phyloP scores from a whole-genome alignment of 2,888 invertebrate species.

The Meiosimyza decipiens region DNA sequence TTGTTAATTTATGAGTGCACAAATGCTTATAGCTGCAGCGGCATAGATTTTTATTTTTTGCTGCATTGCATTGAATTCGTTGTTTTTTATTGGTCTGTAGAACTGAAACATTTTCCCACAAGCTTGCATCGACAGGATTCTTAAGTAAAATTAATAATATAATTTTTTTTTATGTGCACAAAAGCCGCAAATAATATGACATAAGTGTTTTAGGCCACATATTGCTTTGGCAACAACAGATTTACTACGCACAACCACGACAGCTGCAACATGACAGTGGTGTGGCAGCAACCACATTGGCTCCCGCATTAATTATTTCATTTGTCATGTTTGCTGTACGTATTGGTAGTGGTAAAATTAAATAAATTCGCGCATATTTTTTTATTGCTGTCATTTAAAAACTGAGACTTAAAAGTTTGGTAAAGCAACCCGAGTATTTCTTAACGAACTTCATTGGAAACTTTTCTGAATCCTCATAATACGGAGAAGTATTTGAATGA shows the following conservation, averaged over 20 bases:
- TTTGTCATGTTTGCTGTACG: not conserved
- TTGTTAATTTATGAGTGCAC: conserved; percentile 40
- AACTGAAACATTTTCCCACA: conserved; percentile 38
- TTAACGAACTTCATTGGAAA: no score
- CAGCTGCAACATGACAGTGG: conserved; percentile 25
- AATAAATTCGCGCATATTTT: no score
- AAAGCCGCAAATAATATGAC: not conserved
- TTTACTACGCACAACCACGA: not conserved
- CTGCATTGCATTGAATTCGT: not conserved
- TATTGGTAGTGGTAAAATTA: no score
- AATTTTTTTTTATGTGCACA: not conserved
- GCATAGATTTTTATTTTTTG: conserved; percentile 25
- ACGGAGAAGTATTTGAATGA: no score
- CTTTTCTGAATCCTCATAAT: no score
- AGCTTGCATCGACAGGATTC: no score
- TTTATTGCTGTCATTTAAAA: no score
- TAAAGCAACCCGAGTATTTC: no score
- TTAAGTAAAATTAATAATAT: no score
- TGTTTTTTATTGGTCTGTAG: not conserved
- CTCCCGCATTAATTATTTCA: conserved; percentile 61
- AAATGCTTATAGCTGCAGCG: conserved; percentile 31
- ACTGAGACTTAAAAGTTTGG: no score
- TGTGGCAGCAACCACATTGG: conserved; percentile 36
- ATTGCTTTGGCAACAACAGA: not conserved
- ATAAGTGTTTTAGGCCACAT: no score